Conservation (phyloP, 2,113 vertebrate species). For the Lucifuga dentata region DNA sequence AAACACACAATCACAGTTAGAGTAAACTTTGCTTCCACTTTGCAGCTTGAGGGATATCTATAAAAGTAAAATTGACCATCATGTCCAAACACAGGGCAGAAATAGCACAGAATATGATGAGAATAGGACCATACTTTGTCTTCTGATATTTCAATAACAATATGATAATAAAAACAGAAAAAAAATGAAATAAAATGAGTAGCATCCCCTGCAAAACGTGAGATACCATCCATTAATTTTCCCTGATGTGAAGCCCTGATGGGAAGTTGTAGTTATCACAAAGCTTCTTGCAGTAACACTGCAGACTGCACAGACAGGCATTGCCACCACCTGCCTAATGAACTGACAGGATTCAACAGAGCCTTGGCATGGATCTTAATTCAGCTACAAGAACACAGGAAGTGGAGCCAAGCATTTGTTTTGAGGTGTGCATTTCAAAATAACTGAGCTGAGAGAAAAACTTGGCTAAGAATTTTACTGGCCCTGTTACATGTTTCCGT, state of each 20-base stretch:
- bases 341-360: constrained; percentile 75
- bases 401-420: constrained; percentile 57
- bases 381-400: constrained; percentile 45
- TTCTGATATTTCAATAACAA: too few species aligned
- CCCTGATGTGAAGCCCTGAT: constrained; percentile 50
- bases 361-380: constrained; percentile 43
- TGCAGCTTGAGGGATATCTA: too few species aligned
- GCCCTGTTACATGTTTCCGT: constrained; percentile 51
- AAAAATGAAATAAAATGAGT: too few species aligned
- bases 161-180: too few species aligned
- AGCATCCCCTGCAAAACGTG: too few species aligned
- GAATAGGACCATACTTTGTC: too few species aligned
- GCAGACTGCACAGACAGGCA: constrained; percentile 51
- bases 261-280: constrained; percentile 68
- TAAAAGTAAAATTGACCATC: too few species aligned
- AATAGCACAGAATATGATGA: too few species aligned
- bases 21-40: too few species aligned
- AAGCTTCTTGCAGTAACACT: constrained; percentile 60
- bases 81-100: too few species aligned
- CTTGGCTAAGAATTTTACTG: constrained; percentile 59
- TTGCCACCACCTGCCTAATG: constrained; percentile 73
- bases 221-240: too few species aligned
- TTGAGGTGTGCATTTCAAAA: constrained; percentile 61
- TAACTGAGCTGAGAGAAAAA: constrained; percentile 57
- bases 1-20: too few species aligned